Evolutionary conservation across 2,888 invertebrate genomes (phyloP).

Genomic region (Chaetogeoica ovagalla): DNA sequence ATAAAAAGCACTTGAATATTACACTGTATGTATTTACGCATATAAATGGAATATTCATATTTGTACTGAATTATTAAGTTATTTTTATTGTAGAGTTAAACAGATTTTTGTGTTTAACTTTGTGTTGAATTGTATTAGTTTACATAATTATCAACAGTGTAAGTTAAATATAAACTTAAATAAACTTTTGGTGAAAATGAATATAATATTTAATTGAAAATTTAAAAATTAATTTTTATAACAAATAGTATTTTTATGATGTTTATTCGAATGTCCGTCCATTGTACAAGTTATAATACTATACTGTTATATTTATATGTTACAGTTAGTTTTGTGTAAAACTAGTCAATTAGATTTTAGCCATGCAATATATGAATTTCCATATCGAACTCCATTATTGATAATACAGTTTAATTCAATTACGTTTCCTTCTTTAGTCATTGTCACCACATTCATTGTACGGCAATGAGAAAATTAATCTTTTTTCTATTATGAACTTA

Average conservation of each 20-base stretch:
- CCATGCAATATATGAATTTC: slow-evolving; percentile 26
- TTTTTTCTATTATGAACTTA: too few relatives aligned
- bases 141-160: background rate
- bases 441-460: slow-evolving; percentile 34
- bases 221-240: background rate
- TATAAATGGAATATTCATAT: too few relatives aligned
- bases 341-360: background rate
- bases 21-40: too few relatives aligned
- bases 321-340: slow-evolving; percentile 17
- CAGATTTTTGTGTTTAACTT: too few relatives aligned
- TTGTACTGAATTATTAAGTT: too few relatives aligned
- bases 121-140: too few relatives aligned
- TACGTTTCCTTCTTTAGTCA: slow-evolving; percentile 10
- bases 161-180: too few relatives aligned
- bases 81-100: too few relatives aligned
- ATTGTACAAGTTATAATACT: background rate
- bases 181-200: too few relatives aligned
- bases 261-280: background rate
- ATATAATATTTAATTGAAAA: too few relatives aligned
- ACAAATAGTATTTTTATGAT: background rate
- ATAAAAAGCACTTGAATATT: background rate
- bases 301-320: slow-evolving; percentile 17
- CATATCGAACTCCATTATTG: background rate
- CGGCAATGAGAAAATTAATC: too few relatives aligned
- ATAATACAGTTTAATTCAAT: slow-evolving; percentile 40